Evolutionary conservation across 1,140 invertebrate species (phyloP), one percentile per base, ranked within the genome.

Genomic region (Pomacea maculata): DNA sequence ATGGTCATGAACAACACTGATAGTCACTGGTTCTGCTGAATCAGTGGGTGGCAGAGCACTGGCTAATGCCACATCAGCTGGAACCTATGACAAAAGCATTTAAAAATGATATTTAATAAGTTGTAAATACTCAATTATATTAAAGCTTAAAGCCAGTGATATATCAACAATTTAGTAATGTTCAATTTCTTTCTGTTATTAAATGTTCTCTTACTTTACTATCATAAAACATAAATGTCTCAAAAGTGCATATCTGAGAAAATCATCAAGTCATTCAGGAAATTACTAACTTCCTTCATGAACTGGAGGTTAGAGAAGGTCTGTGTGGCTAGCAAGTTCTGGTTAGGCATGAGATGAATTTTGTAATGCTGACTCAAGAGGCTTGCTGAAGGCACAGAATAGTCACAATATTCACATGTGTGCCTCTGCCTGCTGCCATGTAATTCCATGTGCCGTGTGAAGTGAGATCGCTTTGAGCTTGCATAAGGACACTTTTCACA

Each of bases 381-480:
- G 77, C 91, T 89, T 82, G 90, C 86, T 80, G 86, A 87, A 12
- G 90, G 96, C 0, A 97, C 96, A 2, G 96, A 95, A 90, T 97
- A 97, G 91, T 97, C 96, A 89, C 96, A 97, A 10, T 94, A 93
- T 81, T 95, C 94, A 91, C 96, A 97, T 81, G 94, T 95, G 89
- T 96, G 97, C 81, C 94, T 93, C 89, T 96, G 95, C 83, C 95
- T 95, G 0, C 95, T 95, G 12, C 96, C 96, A 88, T 97, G 96
- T 6, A 97, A 90, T 11, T 94, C 94, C 82, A 96, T 90, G 90
- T 97, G 96, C 21, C 96, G 94, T 87, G 95, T 95, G 88, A 96
- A 97, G 88, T 97, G 95, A 85, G 95, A 95, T 63, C 95, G 92
- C 90, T 97, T 97, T 86, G 96, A 95, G 91, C 97, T 97, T 0